Evolutionary conservation across 2,113 vertebrate genomes (phyloP), one percentile per base, ranked within the genome.

Genomic region (Piaya cayana): DNA sequence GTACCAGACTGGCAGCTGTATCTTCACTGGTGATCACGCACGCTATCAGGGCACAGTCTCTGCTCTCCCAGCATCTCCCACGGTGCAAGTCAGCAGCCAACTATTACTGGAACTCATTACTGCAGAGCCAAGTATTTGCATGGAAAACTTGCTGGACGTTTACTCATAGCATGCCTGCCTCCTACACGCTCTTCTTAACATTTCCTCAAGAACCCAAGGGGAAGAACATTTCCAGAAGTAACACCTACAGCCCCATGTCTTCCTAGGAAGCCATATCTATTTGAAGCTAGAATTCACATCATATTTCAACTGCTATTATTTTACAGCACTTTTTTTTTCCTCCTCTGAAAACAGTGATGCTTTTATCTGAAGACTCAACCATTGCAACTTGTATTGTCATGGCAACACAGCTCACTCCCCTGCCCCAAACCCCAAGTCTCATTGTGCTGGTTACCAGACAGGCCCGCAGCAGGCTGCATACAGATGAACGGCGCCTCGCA

Each of bases 1-100:
- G 49, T 7, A 17, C 55, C 95, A 76, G 89, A 9, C 86, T 72
- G 86, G 92, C 92, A 90, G 95, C 94, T 88, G 96, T 23, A 82
- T 19, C 75, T 26, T 13, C 3, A 0, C 47, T 2, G 67, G 85
- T 12, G 18, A 60, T 39, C 39, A 39, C 39, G 47, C 91, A 86
- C 6, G 29, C 37, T 20, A 23, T 11, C 79, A 29, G 50, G 6
- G 21, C 45, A 8, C 1, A 0, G 39, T 16, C 86, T 49, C 67
- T 25, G 12, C 62, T 52, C 34, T 29, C 82, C 88, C 86, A 50
- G 47, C 15, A 78, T 15, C 76, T 70, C 86, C 83, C 16, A 6
- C 11, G 34, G 64, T 11, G 53, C 34, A 8, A 86, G 82, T 34
- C 95, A 96, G 90, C 84, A 56, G 36, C 20, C 82, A 86, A 86